A percentile compares a stretch with the other conserved stretches of the same genome.
Conservation (phyloP, 2,888 invertebrate genomes). For the Chrysolina oricalcia region DNA sequence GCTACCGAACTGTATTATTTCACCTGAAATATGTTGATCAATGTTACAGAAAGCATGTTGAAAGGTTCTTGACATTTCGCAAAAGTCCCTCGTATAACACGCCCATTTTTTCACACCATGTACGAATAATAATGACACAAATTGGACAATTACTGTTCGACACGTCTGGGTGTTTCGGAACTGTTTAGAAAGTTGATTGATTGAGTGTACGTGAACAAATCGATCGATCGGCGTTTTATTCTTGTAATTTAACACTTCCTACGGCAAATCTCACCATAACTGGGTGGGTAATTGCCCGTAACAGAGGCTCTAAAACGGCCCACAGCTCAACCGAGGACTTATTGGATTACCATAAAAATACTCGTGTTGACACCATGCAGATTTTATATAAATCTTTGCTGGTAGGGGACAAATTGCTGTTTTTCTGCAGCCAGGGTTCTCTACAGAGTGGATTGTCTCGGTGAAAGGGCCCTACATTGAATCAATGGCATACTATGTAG, state of each 20-base stretch:
- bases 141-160: conserved; percentile 50
- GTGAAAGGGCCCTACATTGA: too few relatives aligned
- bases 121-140: conserved; percentile 56
- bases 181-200: conserved; percentile 58
- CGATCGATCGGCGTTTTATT: conserved; percentile 51
- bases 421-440: neutral
- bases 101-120: neutral
- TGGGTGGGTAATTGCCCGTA: conserved; percentile 55
- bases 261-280: conserved; percentile 55
- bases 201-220: conserved; percentile 51
- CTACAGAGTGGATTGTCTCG: too few relatives aligned
- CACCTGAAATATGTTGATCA: too few relatives aligned
- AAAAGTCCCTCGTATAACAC: neutral
- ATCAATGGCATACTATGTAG: too few relatives aligned
- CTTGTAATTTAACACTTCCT: conserved; percentile 61
- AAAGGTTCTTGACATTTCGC: neutral
- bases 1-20: too few relatives aligned
- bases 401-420: conserved; percentile 15
- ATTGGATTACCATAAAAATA: conserved; percentile 51
- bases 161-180: conserved; percentile 48
- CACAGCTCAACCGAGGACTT: conserved; percentile 43
- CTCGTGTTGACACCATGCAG: conserved; percentile 28
- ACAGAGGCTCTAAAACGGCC: conserved; percentile 51
- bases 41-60: too few relatives aligned
- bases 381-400: conserved; percentile 9